These are phyloP conservation scores for Callospermophilus lateralis DNA, from an alignment of 2,113 vertebrate species.

Conservation along the genomic window DNA sequence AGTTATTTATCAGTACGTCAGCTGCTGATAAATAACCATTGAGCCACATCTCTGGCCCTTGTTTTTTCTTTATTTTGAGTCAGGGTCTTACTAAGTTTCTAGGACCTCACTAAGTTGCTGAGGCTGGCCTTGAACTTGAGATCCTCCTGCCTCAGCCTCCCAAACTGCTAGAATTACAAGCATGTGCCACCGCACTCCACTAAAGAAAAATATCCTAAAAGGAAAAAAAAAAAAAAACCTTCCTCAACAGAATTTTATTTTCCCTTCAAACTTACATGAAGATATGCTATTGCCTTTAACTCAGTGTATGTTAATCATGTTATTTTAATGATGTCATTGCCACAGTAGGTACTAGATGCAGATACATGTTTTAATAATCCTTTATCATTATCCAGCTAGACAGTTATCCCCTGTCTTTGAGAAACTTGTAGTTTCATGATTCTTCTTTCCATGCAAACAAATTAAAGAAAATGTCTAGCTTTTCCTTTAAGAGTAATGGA, in stretches of 20 bases:
- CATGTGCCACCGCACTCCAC: no score
- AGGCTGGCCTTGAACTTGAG: no score
- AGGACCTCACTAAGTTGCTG: no score
- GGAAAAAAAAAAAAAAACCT: neutral
- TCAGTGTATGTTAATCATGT: neutral
- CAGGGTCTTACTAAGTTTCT: no score
- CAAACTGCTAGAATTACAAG: no score
- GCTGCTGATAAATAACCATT: slow-evolving; percentile 1
- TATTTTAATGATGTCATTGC: neutral
- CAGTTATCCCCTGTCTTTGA: slow-evolving; percentile 3
- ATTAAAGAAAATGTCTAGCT: neutral
- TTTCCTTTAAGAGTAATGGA: neutral
- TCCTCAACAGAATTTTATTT: slow-evolving; percentile 48
- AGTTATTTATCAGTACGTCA: neutral
- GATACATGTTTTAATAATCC: neutral
- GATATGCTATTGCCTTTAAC: neutral
- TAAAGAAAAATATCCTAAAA: slow-evolving; percentile 46
- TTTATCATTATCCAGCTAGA: slow-evolving; percentile 3
- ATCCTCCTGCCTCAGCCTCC: no score
- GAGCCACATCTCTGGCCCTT: no score
- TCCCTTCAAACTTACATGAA: slow-evolving; percentile 24
- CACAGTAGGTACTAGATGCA: neutral
- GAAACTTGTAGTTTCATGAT: neutral
- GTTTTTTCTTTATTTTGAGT: no score
- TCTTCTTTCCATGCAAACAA: slow-evolving; percentile 55